phyloP scores from a whole-genome alignment of 2,113 vertebrate species.

The Corythoichthys haematopterus region DNA sequence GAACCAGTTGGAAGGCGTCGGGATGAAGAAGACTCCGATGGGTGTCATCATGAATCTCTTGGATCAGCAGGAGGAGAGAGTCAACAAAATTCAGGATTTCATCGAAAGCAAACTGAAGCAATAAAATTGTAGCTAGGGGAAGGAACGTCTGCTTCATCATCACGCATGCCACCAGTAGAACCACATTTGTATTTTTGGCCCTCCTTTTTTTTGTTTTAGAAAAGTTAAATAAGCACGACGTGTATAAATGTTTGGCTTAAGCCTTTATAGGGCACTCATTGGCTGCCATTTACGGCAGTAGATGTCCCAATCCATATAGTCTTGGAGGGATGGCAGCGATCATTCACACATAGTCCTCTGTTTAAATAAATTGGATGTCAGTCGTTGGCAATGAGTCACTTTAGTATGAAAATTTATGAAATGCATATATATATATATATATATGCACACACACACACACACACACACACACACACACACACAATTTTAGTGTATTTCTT shows the following conservation, averaged over 20 bases:
- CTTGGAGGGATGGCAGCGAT: no score
- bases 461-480: no score
- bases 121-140: constrained; percentile 48
- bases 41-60: constrained; percentile 89
- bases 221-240: constrained; percentile 12
- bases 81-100: constrained; percentile 87
- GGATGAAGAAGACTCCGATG: constrained; percentile 94
- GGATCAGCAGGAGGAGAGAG: constrained; percentile 89
- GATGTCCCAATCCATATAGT: no score
- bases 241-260: constrained; percentile 19
- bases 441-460: no score
- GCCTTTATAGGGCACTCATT: no score
- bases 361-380: no score
- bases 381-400: no score
- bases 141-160: constrained; percentile 6
- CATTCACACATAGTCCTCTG: no score
- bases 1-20: constrained; percentile 90
- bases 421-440: no score
- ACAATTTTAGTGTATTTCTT: no score
- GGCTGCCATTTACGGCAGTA: no score
- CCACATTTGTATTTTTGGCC: background rate
- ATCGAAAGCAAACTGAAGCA: constrained; percentile 84
- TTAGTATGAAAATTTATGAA: no score
- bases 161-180: constrained; percentile 9
- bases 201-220: constrained; percentile 1